Evolutionary conservation across 2,888 invertebrate species (phyloP).

Genomic region (Uloborus plumipes): DNA sequence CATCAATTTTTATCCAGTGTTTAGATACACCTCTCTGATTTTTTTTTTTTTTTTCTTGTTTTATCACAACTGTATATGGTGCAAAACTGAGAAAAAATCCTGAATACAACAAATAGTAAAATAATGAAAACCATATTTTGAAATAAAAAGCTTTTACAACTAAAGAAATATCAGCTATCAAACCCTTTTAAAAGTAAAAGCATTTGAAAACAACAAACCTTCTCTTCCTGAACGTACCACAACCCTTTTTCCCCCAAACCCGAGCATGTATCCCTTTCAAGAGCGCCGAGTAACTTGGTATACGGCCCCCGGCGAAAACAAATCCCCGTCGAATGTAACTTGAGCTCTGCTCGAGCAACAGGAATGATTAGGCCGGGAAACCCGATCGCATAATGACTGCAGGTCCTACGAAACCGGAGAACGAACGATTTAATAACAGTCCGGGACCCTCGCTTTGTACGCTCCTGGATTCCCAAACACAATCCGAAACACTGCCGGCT

Average conservation of each 20-base stretch:
- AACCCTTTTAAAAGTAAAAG: too few species aligned
- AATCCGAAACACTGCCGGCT: constrained; percentile 35
- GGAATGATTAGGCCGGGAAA: constrained; percentile 61
- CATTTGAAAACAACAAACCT: too few species aligned
- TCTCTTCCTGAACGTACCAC: too few species aligned
- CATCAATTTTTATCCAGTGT: too few species aligned
- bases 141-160: too few species aligned
- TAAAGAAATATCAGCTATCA: too few species aligned
- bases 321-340: constrained; percentile 62
- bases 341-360: constrained; percentile 55
- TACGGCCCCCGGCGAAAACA: constrained; percentile 48
- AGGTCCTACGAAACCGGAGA: constrained; percentile 61
- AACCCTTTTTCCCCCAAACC: background rate
- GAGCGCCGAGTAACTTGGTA: background rate
- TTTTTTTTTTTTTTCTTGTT: too few species aligned
- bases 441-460: constrained; percentile 56
- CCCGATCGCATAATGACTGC: constrained; percentile 63
- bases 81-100: too few species aligned
- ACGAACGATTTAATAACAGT: constrained; percentile 64
- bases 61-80: too few species aligned
- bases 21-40: too few species aligned
- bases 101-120: too few species aligned
- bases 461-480: constrained; percentile 37
- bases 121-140: too few species aligned
- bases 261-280: background rate